Base-by-base conservation (phyloP, 2,113 vertebrate species). In the Corydoras sp. region DNA sequence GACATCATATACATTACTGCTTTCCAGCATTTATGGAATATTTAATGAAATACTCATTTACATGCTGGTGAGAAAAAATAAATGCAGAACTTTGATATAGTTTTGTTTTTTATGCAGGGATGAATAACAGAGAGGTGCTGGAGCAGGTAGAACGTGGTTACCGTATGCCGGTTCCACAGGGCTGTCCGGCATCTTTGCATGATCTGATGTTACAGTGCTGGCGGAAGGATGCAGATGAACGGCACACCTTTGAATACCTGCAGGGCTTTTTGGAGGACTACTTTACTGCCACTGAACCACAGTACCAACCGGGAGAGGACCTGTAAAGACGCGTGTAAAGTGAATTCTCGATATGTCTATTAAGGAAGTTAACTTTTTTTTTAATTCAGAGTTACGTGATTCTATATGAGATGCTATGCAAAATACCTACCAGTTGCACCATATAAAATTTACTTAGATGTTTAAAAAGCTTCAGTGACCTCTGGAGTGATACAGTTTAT, bases 191-290 rank as follows among this genome's bases (percentile, higher is more conserved):
- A 0, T 98, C 95, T 29, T 91, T 99, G 81, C 94, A 99, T 0
- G 95, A 98, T 31, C 83, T 91, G 75, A 99, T 98, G 95, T 13
- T 96, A 82, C 96, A 96, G 88, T 96, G 94, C 85, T 99, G 97
- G 96, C 90, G 86, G 74, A 88, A 93, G 74, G 94, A 97, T 1
- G 89, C 97, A 0, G 97, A 99, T 56, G 95, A 98, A 72, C 91
- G 97, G 5, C 97, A 95, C 83, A 99, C 97, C 73, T 99, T 99
- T 7, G 97, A 99, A 82, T 98, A 97, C 86, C 90, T 99, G 82
- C 94, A 98, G 87, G 92, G 93, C 79, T 99, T 99, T 85, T 89
- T 99, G 58, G 97, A 99, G 84, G 97, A 99, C 82, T 99, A 95
- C 80, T 99, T 99, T 86, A 98, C 95, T 0, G 94, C 96, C 83